Evolutionary conservation across 2,113 vertebrate species (phyloP).

Genomic region (Tachysurus vachellii): DNA sequence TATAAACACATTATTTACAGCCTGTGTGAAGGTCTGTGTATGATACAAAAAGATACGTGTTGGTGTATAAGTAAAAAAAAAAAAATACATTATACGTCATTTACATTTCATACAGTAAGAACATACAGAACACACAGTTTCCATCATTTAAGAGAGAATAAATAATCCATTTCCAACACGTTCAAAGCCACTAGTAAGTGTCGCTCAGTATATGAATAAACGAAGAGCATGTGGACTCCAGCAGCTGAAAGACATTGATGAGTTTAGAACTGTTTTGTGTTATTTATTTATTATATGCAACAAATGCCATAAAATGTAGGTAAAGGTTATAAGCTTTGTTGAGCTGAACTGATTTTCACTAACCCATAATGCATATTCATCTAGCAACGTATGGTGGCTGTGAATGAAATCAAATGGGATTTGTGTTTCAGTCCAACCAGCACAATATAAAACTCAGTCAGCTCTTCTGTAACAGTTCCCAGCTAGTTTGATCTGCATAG

Average conservation of each 20-base stretch:
- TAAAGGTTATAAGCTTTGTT: neutral
- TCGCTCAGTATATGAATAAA: neutral
- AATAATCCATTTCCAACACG: neutral
- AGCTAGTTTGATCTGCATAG: neutral
- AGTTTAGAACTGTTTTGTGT: neutral
- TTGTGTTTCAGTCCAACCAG: neutral
- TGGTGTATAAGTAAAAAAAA: slow-evolving; percentile 4
- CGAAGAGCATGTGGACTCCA: neutral
- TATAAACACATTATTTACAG: slow-evolving; percentile 68
- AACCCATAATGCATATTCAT: neutral
- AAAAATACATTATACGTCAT: slow-evolving; percentile 34
- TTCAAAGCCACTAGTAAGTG: neutral
- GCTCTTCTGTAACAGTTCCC: neutral
- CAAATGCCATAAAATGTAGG: neutral
- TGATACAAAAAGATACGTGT: slow-evolving; percentile 29
- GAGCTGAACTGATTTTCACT: neutral
- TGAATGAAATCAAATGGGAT: neutral
- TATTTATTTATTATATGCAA: neutral
- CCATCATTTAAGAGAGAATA: neutral
- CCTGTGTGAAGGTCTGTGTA: slow-evolving; percentile 56
- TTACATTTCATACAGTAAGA: slow-evolving; percentile 32
- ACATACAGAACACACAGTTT: neutral
- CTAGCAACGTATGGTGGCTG: neutral
- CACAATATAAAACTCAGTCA: slow-evolving; percentile 1
- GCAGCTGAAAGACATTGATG: neutral